Evolutionary conservation across 2,888 invertebrate species (phyloP), one percentile per base, ranked within the genome.

Genomic region (Volucella inanis): DNA sequence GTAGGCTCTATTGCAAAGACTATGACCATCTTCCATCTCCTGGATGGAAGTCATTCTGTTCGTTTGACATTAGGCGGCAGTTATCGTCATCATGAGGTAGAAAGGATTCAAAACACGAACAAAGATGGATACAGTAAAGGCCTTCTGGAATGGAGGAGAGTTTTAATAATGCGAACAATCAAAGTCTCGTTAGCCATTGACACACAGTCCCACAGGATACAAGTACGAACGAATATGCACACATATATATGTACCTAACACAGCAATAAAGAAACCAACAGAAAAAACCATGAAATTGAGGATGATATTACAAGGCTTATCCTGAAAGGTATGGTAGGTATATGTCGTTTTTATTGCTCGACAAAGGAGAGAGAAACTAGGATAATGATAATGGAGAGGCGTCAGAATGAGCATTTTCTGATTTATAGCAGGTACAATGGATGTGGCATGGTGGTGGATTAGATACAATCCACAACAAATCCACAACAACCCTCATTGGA

Each of bases 151-250:
- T n/a, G 12, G 43, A 11, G 18, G 57, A 59, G 59, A 39, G 59
- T 70, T 76, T 67, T 80, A 84, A 84, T 84, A 84, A 71, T 65
- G 45, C 70, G 70, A 71, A 76, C 80, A 84, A 84, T 84, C 84
- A 84, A 84, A 80, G 67, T 54, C 70, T 80, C 84, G 84, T 80
- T 84, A 84, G 75, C 55, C 84, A 75, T 74, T 76, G 64, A 45
- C 71, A 49, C 72, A 78, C 49, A 31, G 31, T 31, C 6, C 31
- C 31, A 31, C 31, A 31, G 31, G 31, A 31, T 31, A 31, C 31
- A 31, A 31, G 31, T 31, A 31, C 31, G 18, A 31, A 22, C 22
- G 22, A 31, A 31, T 31, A 31, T 31, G 31, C 6, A 55, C 52
- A 68, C 43, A 45, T 0, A 22, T 14, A 61, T 41, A 14, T n/a